Evolutionary conservation across 35 echinoderm and acorn worm species (phyloP).

Genomic region (Ophiothrix spiculata): DNA sequence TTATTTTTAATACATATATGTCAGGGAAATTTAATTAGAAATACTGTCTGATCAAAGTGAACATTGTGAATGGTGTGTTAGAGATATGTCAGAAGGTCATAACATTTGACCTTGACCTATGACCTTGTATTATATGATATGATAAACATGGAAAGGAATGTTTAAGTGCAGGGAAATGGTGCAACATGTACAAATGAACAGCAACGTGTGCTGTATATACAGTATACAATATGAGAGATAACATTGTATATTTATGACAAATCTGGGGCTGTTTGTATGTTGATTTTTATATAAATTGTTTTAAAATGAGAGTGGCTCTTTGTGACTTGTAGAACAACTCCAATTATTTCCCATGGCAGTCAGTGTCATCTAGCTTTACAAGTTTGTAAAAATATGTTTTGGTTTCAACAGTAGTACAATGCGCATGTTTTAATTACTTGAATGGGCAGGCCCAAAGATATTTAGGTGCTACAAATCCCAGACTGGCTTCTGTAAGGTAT

Average conservation of each 20-base stretch:
- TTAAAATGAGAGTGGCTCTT: neutral
- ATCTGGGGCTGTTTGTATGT: neutral
- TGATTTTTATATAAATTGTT: neutral
- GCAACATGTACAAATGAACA: slow-evolving; percentile 1
- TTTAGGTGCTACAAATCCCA: too few species aligned
- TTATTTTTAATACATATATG: neutral
- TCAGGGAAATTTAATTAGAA: neutral
- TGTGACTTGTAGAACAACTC: slow-evolving; percentile 1
- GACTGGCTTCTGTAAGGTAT: too few species aligned
- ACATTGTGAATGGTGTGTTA: neutral
- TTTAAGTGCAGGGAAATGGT: slow-evolving; percentile 5
- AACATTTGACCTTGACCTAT: neutral
- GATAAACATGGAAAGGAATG: neutral
- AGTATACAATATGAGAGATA: neutral
- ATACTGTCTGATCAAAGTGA: neutral
- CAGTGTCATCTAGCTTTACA: neutral
- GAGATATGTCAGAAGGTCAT: neutral
- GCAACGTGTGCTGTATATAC: neutral
- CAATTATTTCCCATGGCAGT: neutral
- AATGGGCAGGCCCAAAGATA: neutral
- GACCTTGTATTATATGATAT: slow-evolving; percentile 2
- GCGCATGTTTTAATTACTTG: neutral
- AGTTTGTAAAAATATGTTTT: neutral
- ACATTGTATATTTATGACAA: neutral
- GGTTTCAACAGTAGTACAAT: neutral